Percentiles rank a stretch among this genome's conserved stretches.
Evolutionary conservation across 2,113 vertebrate species (phyloP).

Genomic region (Brienomyrus longianalis): DNA sequence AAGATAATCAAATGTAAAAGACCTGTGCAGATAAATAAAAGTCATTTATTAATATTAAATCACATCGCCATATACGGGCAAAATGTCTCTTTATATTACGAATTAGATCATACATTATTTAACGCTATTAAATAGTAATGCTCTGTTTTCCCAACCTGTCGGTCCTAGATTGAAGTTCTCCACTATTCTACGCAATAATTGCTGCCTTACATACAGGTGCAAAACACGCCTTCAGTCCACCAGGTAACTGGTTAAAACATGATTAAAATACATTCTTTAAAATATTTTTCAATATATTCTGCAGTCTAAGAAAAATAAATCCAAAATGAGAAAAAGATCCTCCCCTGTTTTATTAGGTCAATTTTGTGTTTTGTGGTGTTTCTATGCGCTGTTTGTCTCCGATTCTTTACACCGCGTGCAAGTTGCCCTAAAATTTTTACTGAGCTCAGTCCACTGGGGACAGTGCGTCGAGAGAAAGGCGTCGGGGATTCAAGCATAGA

Average conservation of each 20-base stretch:
- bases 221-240: not conserved
- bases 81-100: not conserved
- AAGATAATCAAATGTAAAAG: not conserved
- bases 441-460: not conserved
- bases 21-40: not conserved
- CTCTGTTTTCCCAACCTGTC: not conserved
- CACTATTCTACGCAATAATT: not conserved
- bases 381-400: not conserved
- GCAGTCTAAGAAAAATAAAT: not conserved
- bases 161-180: not conserved
- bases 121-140: not conserved
- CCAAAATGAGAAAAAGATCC: not conserved
- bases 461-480: not conserved
- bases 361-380: not conserved
- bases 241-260: not conserved
- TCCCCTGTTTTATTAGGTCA: not conserved
- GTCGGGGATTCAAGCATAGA: not conserved
- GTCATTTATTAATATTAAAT: not conserved
- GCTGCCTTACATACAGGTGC: not conserved
- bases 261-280: not conserved
- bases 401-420: not conserved
- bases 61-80: not conserved
- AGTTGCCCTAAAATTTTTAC: not conserved
- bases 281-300: not conserved
- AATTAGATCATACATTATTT: not conserved